Conservation (phyloP, 2,888 invertebrate species). For the Melolontha melolontha region DNA sequence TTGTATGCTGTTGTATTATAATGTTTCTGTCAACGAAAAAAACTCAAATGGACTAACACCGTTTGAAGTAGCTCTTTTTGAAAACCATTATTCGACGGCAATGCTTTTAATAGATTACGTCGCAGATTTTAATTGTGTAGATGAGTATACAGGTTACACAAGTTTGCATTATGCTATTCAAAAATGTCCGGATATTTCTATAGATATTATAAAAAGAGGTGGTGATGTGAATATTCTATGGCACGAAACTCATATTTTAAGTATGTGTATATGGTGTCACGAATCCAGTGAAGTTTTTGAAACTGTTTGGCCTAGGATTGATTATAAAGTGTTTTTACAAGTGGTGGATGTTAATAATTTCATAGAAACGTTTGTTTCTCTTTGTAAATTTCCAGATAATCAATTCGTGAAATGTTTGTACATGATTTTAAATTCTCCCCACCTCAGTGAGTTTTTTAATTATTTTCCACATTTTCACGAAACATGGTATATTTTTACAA, state of each 20-base stretch:
- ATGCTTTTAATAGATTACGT: constrained; percentile 4
- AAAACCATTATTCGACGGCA: background rate
- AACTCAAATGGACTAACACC: background rate
- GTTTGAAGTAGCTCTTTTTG: background rate
- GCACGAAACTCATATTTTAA: constrained; percentile 2
- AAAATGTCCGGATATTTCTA: background rate
- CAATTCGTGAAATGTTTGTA: constrained; percentile 8
- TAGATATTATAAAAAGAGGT: constrained; percentile 2
- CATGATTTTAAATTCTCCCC: background rate
- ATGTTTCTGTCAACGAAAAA: background rate
- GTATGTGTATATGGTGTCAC: constrained; percentile 14
- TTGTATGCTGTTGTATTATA: constrained; percentile 11
- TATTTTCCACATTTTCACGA: too few relatives aligned
- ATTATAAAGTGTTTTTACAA: background rate
- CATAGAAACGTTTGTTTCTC: background rate
- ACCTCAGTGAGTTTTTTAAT: background rate
- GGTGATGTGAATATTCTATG: constrained; percentile 11
- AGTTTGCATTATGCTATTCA: background rate
- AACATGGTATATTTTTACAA: background rate
- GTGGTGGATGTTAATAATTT: background rate
- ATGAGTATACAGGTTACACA: constrained; percentile 2
- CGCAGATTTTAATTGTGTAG: constrained; percentile 2
- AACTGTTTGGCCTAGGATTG: background rate
- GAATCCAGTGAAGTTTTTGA: background rate
- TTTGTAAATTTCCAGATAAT: background rate